Evolutionary conservation across 2,888 invertebrate genomes (phyloP), one percentile per base, ranked within the genome.

Genomic region (Synergus laeviventris): DNA sequence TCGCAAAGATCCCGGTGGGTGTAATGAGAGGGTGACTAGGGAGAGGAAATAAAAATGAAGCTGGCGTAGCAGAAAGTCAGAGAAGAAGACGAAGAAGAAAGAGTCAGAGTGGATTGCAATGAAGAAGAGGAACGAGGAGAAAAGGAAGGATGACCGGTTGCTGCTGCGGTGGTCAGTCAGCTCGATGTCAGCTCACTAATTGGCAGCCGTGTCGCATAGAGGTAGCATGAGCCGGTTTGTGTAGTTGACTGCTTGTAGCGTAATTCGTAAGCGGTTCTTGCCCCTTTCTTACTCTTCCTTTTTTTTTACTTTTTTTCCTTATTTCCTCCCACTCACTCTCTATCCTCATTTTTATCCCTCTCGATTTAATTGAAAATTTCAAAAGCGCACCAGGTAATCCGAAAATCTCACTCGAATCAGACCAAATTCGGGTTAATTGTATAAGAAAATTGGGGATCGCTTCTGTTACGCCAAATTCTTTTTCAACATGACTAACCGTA

Each of bases 141-240:
- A 61, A 76, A 73, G 73, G 74, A 60, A 60, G 81, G 77, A 70
- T 76, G 83, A 87, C 81, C 79, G 83, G 84, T 83, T 86, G 82
- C 79, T 73, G 79, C 80, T 83, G 86, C 85, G 89, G 89, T 89
- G 89, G 89, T 88, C 89, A 89, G 88, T 88, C 88, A 88, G 89
- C 84, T 87, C 87, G 87, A 88, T 89, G 89, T 90, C 89, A 89
- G 87, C 80, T 83, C 85, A 86, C 90, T 90, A 90, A 90, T 90
- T 90, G 90, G 90, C 90, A 89, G 87, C 88, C 89, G 86, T 90
- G 90, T 90, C 89, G 86, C 87, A 85, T 87, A 87, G 86, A 87
- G 85, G 87, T 86, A 88, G 87, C 86, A 84, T 82, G 86, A 88
- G 88, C 89, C 89, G 89, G 89, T 88, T 89, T 88, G 83, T 85